Conservation (phyloP, 2,113 vertebrate species). For the Solea senegalensis region DNA sequence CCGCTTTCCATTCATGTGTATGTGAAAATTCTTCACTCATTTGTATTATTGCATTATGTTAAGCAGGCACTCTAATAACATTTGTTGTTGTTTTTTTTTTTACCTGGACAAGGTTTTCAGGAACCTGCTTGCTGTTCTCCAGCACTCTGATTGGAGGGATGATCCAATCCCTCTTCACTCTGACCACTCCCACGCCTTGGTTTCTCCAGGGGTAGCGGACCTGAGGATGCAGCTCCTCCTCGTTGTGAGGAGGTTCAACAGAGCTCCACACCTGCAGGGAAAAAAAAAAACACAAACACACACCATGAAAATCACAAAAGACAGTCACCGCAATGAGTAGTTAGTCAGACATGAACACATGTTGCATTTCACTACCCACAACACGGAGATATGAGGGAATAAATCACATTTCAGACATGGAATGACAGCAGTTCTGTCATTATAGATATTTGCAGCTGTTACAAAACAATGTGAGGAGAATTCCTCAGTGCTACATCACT, state of each 20-base stretch:
- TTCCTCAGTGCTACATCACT: conserved; percentile 36
- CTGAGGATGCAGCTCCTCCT: conserved; percentile 9
- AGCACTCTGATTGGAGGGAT: conserved; percentile 94
- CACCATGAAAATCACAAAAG: background rate
- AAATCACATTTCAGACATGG: too few relatives aligned
- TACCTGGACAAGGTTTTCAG: conserved; percentile 94
- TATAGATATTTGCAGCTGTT: conserved; percentile 64
- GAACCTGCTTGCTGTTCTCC: conserved; percentile 93
- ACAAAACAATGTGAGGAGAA: conserved; percentile 16
- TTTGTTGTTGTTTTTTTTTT: background rate
- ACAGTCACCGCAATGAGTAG: background rate
- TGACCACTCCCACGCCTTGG: conserved; percentile 35
- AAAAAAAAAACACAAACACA: background rate
- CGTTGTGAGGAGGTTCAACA: conserved; percentile 29
- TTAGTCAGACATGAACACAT: conserved; percentile 4
- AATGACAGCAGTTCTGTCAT: background rate
- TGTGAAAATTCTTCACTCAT: too few relatives aligned
- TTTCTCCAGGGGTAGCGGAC: conserved; percentile 79
- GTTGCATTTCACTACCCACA: too few relatives aligned
- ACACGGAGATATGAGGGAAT: too few relatives aligned
- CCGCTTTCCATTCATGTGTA: too few relatives aligned
- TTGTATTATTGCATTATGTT: too few relatives aligned
- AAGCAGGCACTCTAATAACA: too few relatives aligned
- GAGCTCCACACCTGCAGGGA: conserved; percentile 64
- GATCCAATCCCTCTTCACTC: conserved; percentile 95